A percentile compares a stretch with the other conserved stretches of the same genome.
Conservation (phyloP, 2,888 invertebrate genomes). For the Agriotes lineatus region DNA sequence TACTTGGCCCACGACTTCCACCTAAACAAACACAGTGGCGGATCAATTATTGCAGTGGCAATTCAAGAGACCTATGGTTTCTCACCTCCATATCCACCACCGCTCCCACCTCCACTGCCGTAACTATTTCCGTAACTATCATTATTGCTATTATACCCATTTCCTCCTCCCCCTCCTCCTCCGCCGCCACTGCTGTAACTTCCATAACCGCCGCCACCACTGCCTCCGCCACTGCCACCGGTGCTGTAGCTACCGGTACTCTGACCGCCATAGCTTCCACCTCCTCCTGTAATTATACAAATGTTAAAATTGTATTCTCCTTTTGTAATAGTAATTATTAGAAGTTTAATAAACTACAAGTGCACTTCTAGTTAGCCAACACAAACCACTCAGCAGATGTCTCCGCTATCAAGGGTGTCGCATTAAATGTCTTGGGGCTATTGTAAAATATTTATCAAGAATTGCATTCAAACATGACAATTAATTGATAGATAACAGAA, state of each 20-base stretch:
- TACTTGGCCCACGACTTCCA: constrained; percentile 51
- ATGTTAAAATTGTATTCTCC: not conserved
- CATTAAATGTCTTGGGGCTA: too few relatives aligned
- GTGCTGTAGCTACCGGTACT: constrained; percentile 53
- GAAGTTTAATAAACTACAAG: too few relatives aligned
- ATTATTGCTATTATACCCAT: constrained; percentile 41
- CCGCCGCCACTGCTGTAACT: constrained; percentile 57
- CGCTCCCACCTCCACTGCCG: constrained; percentile 49
- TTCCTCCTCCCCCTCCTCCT: constrained; percentile 46
- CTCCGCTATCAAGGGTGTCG: too few relatives aligned
- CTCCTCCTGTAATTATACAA: constrained; percentile 17
- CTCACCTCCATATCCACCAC: constrained; percentile 64
- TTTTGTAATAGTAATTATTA: constrained; percentile 2
- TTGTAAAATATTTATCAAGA: too few relatives aligned
- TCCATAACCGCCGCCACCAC: constrained; percentile 49
- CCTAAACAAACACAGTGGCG: constrained; percentile 39
- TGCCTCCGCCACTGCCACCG: constrained; percentile 32
- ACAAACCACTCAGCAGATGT: too few relatives aligned
- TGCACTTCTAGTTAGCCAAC: too few relatives aligned
- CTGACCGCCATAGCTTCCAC: constrained; percentile 32
- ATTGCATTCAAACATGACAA: too few relatives aligned
- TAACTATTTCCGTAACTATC: constrained; percentile 54
- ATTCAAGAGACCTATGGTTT: too few relatives aligned
- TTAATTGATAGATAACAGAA: too few relatives aligned
- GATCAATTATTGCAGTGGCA: too few relatives aligned